These are phyloP conservation scores for Seira musarum DNA, from an alignment of 2,888 invertebrate species.

Conservation along the genomic window DNA sequence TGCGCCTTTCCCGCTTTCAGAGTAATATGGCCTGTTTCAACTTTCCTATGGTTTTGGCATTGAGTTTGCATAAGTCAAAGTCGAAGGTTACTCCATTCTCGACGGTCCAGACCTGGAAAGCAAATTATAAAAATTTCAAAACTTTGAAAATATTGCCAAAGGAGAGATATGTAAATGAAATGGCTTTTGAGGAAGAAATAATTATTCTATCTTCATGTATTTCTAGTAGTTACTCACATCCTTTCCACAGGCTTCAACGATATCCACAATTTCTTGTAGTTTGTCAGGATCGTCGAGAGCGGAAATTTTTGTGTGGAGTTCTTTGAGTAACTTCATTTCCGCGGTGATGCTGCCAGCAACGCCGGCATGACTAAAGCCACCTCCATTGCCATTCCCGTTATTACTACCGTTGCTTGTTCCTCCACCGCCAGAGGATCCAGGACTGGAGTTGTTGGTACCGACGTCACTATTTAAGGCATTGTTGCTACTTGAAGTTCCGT, in stretches of 20 bases:
- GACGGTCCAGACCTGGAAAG: no score
- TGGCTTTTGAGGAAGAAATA: no score
- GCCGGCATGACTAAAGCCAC: constrained; percentile 65
- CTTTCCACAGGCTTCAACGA: constrained; percentile 68
- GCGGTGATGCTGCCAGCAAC: constrained; percentile 69
- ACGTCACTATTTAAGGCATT: constrained; percentile 49
- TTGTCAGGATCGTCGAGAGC: constrained; percentile 67
- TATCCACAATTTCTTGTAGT: constrained; percentile 69
- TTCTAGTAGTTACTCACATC: no score
- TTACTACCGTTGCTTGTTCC: constrained; percentile 34
- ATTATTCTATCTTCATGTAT: no score
- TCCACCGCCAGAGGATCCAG: constrained; percentile 49
- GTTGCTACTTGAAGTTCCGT: constrained; percentile 42
- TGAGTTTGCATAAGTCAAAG: constrained; percentile 69
- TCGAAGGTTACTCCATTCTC: constrained; percentile 69
- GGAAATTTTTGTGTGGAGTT: constrained; percentile 66
- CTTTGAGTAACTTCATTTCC: constrained; percentile 68
- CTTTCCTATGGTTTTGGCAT: constrained; percentile 65
- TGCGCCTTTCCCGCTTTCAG: constrained; percentile 10
- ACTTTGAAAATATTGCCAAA: no score
- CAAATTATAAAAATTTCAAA: no score
- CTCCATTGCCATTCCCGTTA: constrained; percentile 30
- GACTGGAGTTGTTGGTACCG: constrained; percentile 51
- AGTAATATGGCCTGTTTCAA: constrained; percentile 66
- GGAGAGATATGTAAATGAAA: no score